Conservation (phyloP, 2,113 vertebrate genomes). For the Seriola dumerili region DNA sequence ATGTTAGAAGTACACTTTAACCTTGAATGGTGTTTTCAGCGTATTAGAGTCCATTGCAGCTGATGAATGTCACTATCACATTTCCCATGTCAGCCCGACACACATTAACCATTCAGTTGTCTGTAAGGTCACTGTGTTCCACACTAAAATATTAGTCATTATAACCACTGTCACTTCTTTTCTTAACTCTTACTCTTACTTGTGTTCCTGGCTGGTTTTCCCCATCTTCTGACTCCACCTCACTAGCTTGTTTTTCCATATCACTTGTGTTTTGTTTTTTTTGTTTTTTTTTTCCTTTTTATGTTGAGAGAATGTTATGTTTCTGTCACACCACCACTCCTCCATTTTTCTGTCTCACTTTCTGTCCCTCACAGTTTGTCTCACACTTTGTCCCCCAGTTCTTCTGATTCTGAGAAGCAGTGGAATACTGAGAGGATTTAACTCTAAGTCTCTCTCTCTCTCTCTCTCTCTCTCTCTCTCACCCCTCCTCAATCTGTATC, state of each 20-base stretch:
- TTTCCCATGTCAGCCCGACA: slow-evolving; percentile 75
- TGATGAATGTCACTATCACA: slow-evolving; percentile 62
- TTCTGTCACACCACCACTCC: slow-evolving; percentile 5
- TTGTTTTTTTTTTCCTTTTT: neutral
- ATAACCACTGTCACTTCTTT: slow-evolving; percentile 24
- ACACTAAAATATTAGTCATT: slow-evolving; percentile 34
- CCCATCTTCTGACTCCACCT: neutral
- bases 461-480: slow-evolving; percentile 1
- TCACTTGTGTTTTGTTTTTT: neutral
- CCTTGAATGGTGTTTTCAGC: slow-evolving; percentile 50
- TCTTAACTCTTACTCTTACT: slow-evolving; percentile 5
- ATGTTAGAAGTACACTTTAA: slow-evolving; percentile 50
- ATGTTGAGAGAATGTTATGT: slow-evolving; percentile 12
- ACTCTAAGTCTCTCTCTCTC: slow-evolving; percentile 7
- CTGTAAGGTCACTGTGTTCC: slow-evolving; percentile 63
- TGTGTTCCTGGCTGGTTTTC: neutral
- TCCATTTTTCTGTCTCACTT: neutral
- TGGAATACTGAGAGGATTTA: slow-evolving; percentile 39
- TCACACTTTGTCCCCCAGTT: slow-evolving; percentile 18
- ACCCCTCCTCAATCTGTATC: slow-evolving; percentile 24
- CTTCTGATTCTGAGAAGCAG: slow-evolving; percentile 37
- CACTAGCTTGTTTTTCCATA: neutral
- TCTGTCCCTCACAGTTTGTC: slow-evolving; percentile 4
- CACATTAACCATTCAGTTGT: slow-evolving; percentile 50
- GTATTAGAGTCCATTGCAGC: slow-evolving; percentile 54